These are phyloP conservation scores for Phoxinus dragarum DNA, from an alignment of 2,797 vertebrate genomes.

Conservation along the genomic window DNA sequence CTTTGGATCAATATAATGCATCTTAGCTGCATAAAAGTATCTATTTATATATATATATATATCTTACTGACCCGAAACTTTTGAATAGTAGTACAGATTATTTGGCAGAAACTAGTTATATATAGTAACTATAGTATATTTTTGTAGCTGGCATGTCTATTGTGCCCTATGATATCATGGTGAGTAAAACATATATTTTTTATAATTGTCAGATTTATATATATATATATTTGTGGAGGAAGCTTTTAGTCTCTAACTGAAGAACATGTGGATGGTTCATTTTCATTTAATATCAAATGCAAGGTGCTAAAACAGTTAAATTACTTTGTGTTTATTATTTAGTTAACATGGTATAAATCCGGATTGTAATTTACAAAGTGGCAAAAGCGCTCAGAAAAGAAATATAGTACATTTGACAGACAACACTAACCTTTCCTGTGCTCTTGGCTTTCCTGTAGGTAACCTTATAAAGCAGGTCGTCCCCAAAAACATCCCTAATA, in stretches of 20 bases:
- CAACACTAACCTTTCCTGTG: conserved; percentile 86
- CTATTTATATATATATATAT: fast-evolving
- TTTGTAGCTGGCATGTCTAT: neutral
- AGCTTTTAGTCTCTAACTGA: neutral
- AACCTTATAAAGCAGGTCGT: conserved; percentile 82
- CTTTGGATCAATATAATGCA: neutral
- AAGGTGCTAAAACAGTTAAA: neutral
- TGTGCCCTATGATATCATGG: neutral
- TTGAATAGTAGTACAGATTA: neutral
- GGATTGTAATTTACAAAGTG: neutral
- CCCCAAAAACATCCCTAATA: conserved; percentile 83
- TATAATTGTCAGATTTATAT: too few species aligned
- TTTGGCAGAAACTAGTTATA: neutral
- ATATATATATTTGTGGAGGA: too few species aligned
- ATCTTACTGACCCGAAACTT: neutral
- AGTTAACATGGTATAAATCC: neutral
- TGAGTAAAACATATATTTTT: neutral
- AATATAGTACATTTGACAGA: neutral
- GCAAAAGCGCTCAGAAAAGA: neutral
- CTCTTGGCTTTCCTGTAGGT: conserved; percentile 85
- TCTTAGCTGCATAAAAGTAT: neutral
- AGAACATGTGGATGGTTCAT: neutral
- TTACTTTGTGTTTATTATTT: neutral
- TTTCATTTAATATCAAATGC: neutral
- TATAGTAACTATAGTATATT: neutral